Conservation (phyloP, 2,113 vertebrate species). For the Bos indicus region DNA sequence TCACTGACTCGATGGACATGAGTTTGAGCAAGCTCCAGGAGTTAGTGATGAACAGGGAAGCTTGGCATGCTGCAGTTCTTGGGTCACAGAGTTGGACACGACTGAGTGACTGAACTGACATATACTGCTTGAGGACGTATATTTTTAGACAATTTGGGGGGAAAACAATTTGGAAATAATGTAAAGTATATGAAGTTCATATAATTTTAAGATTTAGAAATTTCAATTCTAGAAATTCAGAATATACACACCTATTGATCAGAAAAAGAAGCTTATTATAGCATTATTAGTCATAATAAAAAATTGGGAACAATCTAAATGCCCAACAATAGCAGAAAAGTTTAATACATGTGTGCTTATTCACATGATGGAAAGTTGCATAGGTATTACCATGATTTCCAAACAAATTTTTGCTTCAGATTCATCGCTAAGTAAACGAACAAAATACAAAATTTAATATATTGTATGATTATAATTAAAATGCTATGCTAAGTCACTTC, state of each 20-base stretch:
- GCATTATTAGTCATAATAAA: neutral
- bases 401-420: neutral
- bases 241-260: neutral
- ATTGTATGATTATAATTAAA: neutral
- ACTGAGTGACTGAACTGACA: neutral
- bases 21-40: neutral
- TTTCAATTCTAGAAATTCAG: neutral
- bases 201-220: neutral
- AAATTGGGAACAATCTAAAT: neutral
- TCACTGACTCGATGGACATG: neutral
- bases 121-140: neutral
- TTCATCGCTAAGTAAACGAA: neutral
- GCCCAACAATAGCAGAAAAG: neutral
- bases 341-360: neutral
- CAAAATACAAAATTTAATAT: neutral
- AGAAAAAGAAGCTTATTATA: neutral
- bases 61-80: neutral
- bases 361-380: neutral
- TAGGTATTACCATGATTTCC: neutral
- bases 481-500: neutral
- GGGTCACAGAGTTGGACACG: rapidly evolving
- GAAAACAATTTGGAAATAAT: neutral
- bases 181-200: neutral
- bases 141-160: neutral
- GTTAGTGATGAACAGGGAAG: neutral